A percentile compares a stretch with the other conserved stretches of the same genome.
phyloP scores from a whole-genome alignment of 2,888 invertebrate genomes.

The Sinelater perroti region DNA sequence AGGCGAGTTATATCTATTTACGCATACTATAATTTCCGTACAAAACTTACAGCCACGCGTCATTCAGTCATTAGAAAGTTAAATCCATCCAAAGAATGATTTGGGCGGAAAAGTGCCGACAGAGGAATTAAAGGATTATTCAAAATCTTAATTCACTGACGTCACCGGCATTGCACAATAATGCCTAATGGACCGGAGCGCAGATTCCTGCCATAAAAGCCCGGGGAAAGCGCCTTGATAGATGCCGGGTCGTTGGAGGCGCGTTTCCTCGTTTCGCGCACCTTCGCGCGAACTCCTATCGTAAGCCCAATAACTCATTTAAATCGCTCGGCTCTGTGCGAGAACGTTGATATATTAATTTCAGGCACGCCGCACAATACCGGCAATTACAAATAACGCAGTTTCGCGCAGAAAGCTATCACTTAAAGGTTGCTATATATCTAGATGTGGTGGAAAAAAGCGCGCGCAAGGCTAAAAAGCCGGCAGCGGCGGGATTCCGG shows the following conservation, averaged over 20 bases:
- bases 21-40: too few species aligned
- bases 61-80: too few species aligned
- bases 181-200: neutral
- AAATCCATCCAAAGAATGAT: too few species aligned
- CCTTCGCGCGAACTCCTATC: neutral
- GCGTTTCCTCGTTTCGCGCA: constrained; percentile 6
- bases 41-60: too few species aligned
- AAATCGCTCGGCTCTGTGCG: constrained; percentile 1
- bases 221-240: constrained; percentile 8
- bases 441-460: constrained; percentile 16
- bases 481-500: constrained; percentile 31
- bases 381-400: constrained; percentile 19
- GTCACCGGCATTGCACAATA: neutral
- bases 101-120: too few species aligned
- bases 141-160: neutral
- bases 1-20: too few species aligned
- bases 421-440: constrained; percentile 22
- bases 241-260: neutral
- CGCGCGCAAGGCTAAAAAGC: constrained; percentile 29
- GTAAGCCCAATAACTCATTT: constrained; percentile 8
- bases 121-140: too few species aligned
- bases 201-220: neutral
- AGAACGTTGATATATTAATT: constrained; percentile 15
- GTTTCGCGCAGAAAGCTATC: constrained; percentile 6
- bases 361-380: constrained; percentile 6